These are phyloP conservation scores for Sicus ferrugineus DNA, from an alignment of 2,888 invertebrate species.

Conservation along the genomic window DNA sequence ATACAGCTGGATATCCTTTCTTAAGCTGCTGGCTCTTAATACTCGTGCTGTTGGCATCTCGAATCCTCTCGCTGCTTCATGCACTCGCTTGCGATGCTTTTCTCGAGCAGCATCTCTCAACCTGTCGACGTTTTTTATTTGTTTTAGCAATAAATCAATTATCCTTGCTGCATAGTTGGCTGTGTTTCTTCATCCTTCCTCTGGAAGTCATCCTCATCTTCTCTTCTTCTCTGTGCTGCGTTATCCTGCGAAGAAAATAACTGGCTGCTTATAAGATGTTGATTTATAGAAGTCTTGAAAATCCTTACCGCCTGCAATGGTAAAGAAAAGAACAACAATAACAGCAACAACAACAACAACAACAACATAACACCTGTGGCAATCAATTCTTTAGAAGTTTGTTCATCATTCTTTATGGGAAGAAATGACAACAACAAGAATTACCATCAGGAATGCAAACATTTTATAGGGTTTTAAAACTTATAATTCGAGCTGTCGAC, in stretches of 20 bases:
- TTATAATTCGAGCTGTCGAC: conserved; percentile 5
- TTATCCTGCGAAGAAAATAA: conserved; percentile 6
- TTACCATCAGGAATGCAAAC: background rate
- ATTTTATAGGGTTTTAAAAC: background rate
- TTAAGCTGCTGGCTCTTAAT: too few relatives aligned
- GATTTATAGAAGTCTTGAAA: conserved; percentile 9
- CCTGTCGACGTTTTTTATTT: background rate
- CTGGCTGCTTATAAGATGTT: background rate
- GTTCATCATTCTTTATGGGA: background rate
- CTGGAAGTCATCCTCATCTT: too few relatives aligned
- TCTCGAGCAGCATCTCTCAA: too few relatives aligned
- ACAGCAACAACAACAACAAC: background rate
- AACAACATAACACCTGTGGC: conserved; percentile 14
- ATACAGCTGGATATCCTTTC: too few relatives aligned
- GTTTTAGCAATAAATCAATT: background rate
- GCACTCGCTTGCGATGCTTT: background rate
- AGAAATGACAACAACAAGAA: background rate
- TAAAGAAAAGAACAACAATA: background rate
- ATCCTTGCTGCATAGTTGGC: background rate
- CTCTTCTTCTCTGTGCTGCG: background rate
- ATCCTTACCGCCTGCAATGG: background rate
- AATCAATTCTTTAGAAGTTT: background rate
- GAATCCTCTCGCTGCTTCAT: background rate
- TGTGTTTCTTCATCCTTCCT: background rate
- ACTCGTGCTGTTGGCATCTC: too few relatives aligned